phyloP scores from a whole-genome alignment of 2,797 vertebrate species.

The Aldrovandia affinis region DNA sequence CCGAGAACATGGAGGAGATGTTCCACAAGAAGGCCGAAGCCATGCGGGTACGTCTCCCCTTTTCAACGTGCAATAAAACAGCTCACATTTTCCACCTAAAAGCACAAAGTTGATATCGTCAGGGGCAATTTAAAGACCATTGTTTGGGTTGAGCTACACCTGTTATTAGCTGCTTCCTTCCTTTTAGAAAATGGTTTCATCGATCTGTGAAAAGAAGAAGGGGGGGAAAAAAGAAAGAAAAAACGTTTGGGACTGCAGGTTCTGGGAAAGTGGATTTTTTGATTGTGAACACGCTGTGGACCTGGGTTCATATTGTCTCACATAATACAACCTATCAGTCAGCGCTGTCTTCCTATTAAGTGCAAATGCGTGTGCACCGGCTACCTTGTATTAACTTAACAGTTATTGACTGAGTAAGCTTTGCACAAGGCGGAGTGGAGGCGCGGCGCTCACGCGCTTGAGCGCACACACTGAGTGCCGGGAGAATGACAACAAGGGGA shows the following conservation, averaged over 20 bases:
- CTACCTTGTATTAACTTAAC: slow-evolving; percentile 29
- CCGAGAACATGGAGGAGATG: slow-evolving; percentile 97
- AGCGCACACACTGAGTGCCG: neutral
- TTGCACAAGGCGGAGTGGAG: slow-evolving; percentile 20
- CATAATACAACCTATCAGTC: slow-evolving; percentile 70
- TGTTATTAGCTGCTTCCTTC: slow-evolving; percentile 17
- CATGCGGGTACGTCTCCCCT: slow-evolving; percentile 80
- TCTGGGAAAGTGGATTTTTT: slow-evolving; percentile 27
- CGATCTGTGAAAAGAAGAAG: slow-evolving; percentile 7
- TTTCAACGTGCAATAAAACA: neutral
- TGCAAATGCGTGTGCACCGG: slow-evolving; percentile 56
- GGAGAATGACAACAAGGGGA: slow-evolving; percentile 6
- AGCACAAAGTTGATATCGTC: neutral
- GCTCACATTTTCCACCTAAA: neutral
- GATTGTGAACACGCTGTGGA: neutral
- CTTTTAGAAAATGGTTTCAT: slow-evolving; percentile 22
- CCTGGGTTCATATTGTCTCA: slow-evolving; percentile 54
- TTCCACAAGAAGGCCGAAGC: slow-evolving; percentile 96
- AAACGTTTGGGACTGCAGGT: slow-evolving; percentile 1
- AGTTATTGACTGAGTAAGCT: slow-evolving; percentile 32
- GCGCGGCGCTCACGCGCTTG: slow-evolving; percentile 20
- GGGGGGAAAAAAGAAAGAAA: neutral
- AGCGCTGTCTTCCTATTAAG: slow-evolving; percentile 65
- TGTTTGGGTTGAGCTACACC: slow-evolving; percentile 4
- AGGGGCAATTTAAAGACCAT: neutral